These are phyloP conservation scores for Melanargia galathea DNA, from an alignment of 2,888 invertebrate genomes.

Conservation along the genomic window DNA sequence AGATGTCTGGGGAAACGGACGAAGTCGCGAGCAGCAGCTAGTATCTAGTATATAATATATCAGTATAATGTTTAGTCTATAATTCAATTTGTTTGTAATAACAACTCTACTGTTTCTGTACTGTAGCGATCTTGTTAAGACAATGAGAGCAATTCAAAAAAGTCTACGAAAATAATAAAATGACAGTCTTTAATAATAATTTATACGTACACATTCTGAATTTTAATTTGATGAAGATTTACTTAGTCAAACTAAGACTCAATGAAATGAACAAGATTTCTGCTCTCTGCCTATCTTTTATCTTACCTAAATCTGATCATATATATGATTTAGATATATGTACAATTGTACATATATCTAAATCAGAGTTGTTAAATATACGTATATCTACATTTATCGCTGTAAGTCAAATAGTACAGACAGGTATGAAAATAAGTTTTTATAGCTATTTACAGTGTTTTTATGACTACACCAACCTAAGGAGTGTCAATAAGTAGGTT, in stretches of 20 bases:
- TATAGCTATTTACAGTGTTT: constrained; percentile 6
- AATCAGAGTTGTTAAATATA: background rate
- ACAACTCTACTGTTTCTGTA: background rate
- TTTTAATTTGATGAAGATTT: no score
- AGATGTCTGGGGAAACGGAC: no score
- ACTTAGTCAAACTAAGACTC: no score
- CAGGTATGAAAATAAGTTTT: background rate
- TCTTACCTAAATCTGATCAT: no score
- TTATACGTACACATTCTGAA: no score
- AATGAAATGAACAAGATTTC: no score
- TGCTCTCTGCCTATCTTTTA: no score
- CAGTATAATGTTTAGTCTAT: background rate
- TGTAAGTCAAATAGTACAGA: constrained; percentile 3
- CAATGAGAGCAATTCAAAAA: background rate
- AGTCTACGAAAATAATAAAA: background rate
- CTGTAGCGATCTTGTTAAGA: background rate
- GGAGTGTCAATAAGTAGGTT: constrained; percentile 3
- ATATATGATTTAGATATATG: no score
- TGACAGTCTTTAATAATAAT: background rate
- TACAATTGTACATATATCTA: background rate
- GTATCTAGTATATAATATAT: no score
- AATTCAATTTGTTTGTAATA: background rate
- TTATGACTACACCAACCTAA: constrained; percentile 9
- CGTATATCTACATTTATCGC: constrained; percentile 12
- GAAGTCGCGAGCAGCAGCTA: no score